Evolutionary conservation across 2,888 invertebrate species (phyloP), one percentile per base, ranked within the genome.

Genomic region (Dynastes maya): DNA sequence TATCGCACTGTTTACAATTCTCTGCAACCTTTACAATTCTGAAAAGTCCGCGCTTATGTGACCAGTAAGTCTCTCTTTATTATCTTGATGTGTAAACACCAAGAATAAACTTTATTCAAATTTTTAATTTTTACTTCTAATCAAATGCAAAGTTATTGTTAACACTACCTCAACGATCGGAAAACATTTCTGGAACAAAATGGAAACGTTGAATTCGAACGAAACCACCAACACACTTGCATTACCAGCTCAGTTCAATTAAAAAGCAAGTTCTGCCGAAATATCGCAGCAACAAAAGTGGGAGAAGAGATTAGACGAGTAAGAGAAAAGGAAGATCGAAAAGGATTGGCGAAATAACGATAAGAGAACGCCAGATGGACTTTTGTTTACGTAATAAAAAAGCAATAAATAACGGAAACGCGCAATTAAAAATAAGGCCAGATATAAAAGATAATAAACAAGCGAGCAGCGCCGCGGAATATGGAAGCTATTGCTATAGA

Each of bases 391-490:
- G 82, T 81, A 84, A 83, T 83, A 83, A 83, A 82, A 82, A 81
- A 76, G 77, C 80, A 80, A 80, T 84, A 84, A 84, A 84, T 84
- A 84, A 83, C 83, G 83, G 83, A 84, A 84, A 84, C 82, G 82
- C 78, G 83, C 83, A 84, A 84, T 84, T 84, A 84, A 84, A 83
- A 84, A 83, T 83, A 80, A 80, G 82, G 80, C 80, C 80, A 77
- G 81, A 83, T 83, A 83, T 83, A 83, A 83, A 82, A 81, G 83
- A 83, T 82, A 82, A 83, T 83, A 83, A 84, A 83, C 82, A 83
- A 82, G 80, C 78, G 79, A 49, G 75, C 82, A 81, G 81, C 82
- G 82, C 80, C n/a, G 80, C 82, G 80, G 83, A 84, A 84, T 84
- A 84, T 83, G 82, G 82, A 83, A 81, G 83, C 82, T 81, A 84